Evolutionary conservation across 2,888 invertebrate genomes (phyloP).

Genomic region (Himalopsyche anomala): DNA sequence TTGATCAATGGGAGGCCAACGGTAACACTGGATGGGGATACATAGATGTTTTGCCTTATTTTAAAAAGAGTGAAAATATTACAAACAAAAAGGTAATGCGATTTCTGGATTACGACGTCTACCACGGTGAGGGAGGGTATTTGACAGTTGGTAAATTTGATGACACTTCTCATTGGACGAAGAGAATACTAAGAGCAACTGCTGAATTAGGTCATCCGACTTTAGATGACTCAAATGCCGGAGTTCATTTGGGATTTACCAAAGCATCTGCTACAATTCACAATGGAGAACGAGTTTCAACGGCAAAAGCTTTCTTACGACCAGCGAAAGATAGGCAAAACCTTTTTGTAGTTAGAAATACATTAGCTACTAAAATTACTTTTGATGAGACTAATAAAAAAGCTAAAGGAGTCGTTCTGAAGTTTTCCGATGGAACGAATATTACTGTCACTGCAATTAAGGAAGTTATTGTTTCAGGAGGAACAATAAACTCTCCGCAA

Average conservation of each 20-base stretch:
- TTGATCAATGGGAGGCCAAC: constrained; percentile 75
- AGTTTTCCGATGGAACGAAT: constrained; percentile 65
- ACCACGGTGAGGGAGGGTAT: constrained; percentile 72
- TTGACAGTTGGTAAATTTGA: constrained; percentile 69
- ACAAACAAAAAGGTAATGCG: constrained; percentile 68
- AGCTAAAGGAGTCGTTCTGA: constrained; percentile 69
- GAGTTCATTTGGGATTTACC: constrained; percentile 74
- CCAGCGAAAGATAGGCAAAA: constrained; percentile 68
- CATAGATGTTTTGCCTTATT: constrained; percentile 72
- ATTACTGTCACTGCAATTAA: constrained; percentile 67
- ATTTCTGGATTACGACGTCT: constrained; percentile 67
- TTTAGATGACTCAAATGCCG: constrained; percentile 71
- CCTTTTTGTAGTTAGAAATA: constrained; percentile 69
- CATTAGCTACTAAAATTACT: constrained; percentile 69
- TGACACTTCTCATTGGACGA: constrained; percentile 67
- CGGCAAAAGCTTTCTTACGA: constrained; percentile 76
- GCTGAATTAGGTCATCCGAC: constrained; percentile 72
- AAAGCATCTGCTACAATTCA: constrained; percentile 72
- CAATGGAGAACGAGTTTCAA: constrained; percentile 74
- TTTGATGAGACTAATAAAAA: constrained; percentile 70
- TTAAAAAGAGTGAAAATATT: constrained; percentile 74
- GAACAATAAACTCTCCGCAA: constrained; percentile 73
- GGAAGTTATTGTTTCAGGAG: constrained; percentile 74
- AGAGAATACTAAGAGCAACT: constrained; percentile 72
- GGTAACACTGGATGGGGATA: constrained; percentile 79